Evolutionary conservation across 1,140 invertebrate species (phyloP), one percentile per base, ranked within the genome.

Genomic region (Berghia stephanieae): DNA sequence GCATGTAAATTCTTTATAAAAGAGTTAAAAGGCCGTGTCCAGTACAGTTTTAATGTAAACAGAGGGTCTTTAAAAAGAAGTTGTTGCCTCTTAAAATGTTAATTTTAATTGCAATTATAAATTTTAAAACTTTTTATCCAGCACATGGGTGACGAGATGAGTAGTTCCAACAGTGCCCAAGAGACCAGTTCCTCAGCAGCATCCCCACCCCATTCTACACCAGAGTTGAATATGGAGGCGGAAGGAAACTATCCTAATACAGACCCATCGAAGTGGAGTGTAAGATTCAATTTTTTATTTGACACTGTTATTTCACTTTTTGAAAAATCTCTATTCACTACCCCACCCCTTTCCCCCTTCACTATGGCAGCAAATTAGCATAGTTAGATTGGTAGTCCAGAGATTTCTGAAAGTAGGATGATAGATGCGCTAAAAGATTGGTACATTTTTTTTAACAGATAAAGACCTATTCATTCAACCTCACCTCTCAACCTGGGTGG

Each of bases 221-320:
- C 57, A 34, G 83, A 85, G 34, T 77, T 82, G 46, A 80, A 84
- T 27, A 79, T 83, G 80, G 80, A 83, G 36, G 78, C 77, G 31
- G 82, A 81, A 55, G 43, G 2, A 4, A 68, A 68, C 44, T 67
- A 67, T 10, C 91, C 92, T 18, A 92, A 91, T 83, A 88, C 93
- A n/a, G 93, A 94, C 88, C 93, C 93, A 21, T 89, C 93, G 6
- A 94, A 94, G 86, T 94, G 94, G 94, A 94, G 90, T 82, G 93
- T 94, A 91, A 90, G 91, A 85, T 27, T 16, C 31, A 18, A 34
- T 3, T 8, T 38, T 6, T 34, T 13, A 36, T 42, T 68, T 68
- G 57, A n/a, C n/a, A n/a, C n/a, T n/a, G n/a, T n/a, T n/a, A n/a
- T n/a, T n/a, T n/a, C n/a, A n/a, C n/a, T n/a, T n/a, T n/a, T n/a